A percentile compares a stretch with the other conserved stretches of the same genome.
These are phyloP conservation scores for Bos taurus DNA, from an alignment of 2,113 vertebrate genomes.

Conservation along the genomic window DNA sequence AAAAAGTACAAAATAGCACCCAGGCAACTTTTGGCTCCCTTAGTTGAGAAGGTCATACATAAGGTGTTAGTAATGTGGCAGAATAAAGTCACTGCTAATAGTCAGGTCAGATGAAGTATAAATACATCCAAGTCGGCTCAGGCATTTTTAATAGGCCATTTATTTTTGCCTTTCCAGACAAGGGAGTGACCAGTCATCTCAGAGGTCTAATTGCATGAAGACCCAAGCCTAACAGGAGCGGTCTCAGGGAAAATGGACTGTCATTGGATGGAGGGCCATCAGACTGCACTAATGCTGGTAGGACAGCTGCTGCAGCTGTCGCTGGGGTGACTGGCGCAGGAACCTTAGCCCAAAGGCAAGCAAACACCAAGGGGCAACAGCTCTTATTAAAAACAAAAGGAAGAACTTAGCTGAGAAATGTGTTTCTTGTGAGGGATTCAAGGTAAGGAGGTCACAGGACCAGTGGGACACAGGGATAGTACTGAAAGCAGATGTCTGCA, in stretches of 20 bases:
- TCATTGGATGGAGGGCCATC: background rate
- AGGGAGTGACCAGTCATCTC: background rate
- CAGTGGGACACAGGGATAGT: accelerated
- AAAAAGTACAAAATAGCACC: background rate
- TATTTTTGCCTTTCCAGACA: background rate
- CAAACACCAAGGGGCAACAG: too few species aligned
- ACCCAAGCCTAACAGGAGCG: background rate
- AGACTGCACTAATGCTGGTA: background rate
- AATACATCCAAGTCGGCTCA: background rate
- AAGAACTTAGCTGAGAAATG: background rate
- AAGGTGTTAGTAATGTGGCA: background rate
- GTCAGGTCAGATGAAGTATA: background rate
- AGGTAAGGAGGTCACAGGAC: background rate
- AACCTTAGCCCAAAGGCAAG: background rate
- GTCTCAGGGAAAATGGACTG: background rate
- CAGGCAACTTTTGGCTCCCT: background rate
- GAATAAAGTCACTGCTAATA: background rate
- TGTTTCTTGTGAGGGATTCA: background rate
- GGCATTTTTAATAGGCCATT: background rate
- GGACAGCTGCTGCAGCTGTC: background rate
- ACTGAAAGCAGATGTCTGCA: background rate
- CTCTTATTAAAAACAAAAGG: background rate
- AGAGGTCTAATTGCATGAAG: background rate
- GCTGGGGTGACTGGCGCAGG: background rate
- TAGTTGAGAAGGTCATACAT: background rate